phyloP scores from a whole-genome alignment of 2,888 invertebrate genomes.

The Aphodius granarius region DNA sequence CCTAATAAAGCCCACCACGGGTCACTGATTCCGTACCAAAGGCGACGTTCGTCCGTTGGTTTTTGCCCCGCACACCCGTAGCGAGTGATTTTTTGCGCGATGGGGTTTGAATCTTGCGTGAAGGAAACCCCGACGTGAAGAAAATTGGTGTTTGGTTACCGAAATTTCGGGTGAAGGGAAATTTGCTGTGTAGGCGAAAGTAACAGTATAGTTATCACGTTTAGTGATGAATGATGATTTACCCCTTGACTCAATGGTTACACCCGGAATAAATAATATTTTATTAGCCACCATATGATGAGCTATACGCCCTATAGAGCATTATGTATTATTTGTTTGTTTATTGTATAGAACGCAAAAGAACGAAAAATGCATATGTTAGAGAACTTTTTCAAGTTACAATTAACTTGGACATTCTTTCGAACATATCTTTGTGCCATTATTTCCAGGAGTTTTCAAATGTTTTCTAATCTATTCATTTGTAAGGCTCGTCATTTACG shows the following conservation, averaged over 20 bases:
- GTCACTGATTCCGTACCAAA: neutral
- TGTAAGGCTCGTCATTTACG: neutral
- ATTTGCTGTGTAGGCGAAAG: neutral
- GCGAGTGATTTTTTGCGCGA: neutral
- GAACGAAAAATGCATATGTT: neutral
- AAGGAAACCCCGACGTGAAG: neutral
- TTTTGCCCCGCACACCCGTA: neutral
- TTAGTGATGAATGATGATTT: too few species aligned
- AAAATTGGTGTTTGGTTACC: neutral
- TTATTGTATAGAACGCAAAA: too few species aligned
- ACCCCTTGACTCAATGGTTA: too few species aligned
- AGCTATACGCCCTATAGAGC: too few species aligned
- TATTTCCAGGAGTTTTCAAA: neutral
- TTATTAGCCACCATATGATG: too few species aligned
- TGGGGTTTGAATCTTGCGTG: neutral
- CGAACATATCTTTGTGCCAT: neutral
- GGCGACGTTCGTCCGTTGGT: neutral
- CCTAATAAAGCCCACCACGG: conserved; percentile 4
- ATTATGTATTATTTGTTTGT: too few species aligned
- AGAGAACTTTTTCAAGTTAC: neutral
- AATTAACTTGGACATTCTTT: neutral
- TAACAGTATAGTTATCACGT: too few species aligned
- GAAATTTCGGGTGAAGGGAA: neutral
- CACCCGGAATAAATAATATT: too few species aligned
- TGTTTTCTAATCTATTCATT: neutral